Evolutionary conservation across 2,888 invertebrate species (phyloP).

Genomic region (Frankliniella intonsa): DNA sequence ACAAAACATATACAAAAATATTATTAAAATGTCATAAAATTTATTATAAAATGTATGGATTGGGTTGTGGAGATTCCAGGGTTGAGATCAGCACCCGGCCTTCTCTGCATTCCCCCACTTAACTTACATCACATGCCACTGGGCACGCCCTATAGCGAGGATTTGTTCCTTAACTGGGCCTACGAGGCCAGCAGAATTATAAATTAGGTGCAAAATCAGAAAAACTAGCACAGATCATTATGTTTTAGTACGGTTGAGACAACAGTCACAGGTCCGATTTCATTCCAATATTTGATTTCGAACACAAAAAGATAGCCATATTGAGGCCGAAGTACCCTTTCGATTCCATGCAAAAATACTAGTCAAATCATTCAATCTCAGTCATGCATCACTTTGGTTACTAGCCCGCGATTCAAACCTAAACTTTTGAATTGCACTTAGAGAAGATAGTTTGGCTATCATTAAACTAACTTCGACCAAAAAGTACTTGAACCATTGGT

Average conservation of each 20-base stretch:
- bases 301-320: neutral
- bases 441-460: neutral
- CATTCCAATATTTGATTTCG: neutral
- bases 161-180: neutral
- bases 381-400: conserved; percentile 25
- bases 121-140: neutral
- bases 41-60: neutral
- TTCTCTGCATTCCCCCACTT: neutral
- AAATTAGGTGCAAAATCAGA: neutral
- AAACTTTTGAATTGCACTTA: neutral
- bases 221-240: neutral
- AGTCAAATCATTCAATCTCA: conserved; percentile 9
- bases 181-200: neutral
- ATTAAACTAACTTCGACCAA: neutral
- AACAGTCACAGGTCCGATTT: neutral
- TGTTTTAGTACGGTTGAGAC: neutral
- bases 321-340: neutral
- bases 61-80: conserved; percentile 11
- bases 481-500: neutral
- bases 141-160: neutral
- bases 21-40: neutral
- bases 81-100: conserved; percentile 11
- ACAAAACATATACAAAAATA: conserved; percentile 17
- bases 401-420: conserved; percentile 26
- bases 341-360: neutral